Evolutionary conservation across 2,888 invertebrate genomes (phyloP).

Genomic region (Ornithoptera priamus): DNA sequence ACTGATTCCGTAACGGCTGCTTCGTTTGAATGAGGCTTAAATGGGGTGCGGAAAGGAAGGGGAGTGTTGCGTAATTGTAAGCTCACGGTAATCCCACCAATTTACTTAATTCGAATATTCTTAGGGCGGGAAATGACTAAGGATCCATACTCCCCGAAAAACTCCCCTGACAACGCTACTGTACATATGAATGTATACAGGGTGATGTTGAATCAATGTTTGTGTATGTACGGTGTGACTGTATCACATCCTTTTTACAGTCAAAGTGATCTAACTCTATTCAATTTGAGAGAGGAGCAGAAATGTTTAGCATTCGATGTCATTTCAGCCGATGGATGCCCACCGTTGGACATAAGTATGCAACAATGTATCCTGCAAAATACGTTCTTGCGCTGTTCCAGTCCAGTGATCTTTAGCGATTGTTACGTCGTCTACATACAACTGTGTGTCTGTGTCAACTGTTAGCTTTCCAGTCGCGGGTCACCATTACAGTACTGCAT

Average conservation of each 20-base stretch:
- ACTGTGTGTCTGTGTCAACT: no score
- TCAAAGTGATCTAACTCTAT: no score
- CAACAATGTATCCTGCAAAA: no score
- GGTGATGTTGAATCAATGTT: slow-evolving; percentile 11
- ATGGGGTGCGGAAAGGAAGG: neutral
- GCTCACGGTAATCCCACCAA: slow-evolving; percentile 22
- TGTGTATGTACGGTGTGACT: slow-evolving; percentile 11
- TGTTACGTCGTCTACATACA: no score
- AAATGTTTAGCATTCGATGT: no score
- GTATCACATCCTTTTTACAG: neutral
- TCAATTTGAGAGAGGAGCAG: no score
- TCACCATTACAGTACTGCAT: no score
- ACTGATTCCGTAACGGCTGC: slow-evolving; percentile 44
- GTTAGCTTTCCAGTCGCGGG: no score
- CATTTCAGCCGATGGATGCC: no score
- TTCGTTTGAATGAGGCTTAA: slow-evolving; percentile 1
- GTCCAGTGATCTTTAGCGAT: no score
- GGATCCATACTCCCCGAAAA: neutral
- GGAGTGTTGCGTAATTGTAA: neutral
- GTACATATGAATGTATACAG: slow-evolving; percentile 14
- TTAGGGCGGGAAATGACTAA: neutral
- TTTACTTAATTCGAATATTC: slow-evolving; percentile 12
- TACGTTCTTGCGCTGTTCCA: no score
- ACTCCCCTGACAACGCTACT: neutral
- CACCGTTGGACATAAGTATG: no score